Base-by-base conservation (phyloP, 2,113 vertebrate genomes). In the Dromaius novaehollandiae region DNA sequence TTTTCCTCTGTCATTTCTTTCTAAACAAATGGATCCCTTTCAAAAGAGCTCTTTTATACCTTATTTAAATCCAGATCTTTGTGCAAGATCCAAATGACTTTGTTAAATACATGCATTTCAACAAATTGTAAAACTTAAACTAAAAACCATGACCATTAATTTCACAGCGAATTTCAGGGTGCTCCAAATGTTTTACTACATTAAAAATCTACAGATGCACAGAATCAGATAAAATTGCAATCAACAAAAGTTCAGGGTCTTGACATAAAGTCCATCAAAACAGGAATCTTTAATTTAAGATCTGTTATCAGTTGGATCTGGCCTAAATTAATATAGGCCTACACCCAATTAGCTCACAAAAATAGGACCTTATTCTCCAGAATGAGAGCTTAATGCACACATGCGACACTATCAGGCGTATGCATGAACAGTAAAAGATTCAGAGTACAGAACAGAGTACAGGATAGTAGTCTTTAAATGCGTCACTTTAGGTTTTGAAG, bases 61-160 rank as follows among this genome's bases (percentile, higher is more conserved):
- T 58, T 63, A 44, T 24, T 46, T 86, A 56, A 55, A 82, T 60
- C n/a, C 6, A 65, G 48, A 55, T 76, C 2, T 42, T 64, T 55
- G 17, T 20, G 21, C 26, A 85, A 0, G 0, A 34, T 65, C 6
- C 21, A 77, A 22, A 56, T 17, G 1, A 63, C 21, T 74, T 48
- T 22, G 3, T 14, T 44, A 64, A 74, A 36, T 65, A 60, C 0
- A 21, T 4, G 8, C 4, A 38, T 71, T 88, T 63, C 13, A 86
- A 46, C 9, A 38, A 63, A 21, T 0, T 40, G 9, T 34, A 24
- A 82, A 77, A 66, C 3, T 73, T 71, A 69, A 70, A 65, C 13
- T 22, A 74, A 82, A 87, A 44, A 34, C 44, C 40, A 32, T 36
- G 24, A 86, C 50, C 7, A 30, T 50, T 61, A 75, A 34, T 6